Evolutionary conservation across 2,888 invertebrate genomes (phyloP), one percentile per base, ranked within the genome.

Genomic region (Anorthoa munda): DNA sequence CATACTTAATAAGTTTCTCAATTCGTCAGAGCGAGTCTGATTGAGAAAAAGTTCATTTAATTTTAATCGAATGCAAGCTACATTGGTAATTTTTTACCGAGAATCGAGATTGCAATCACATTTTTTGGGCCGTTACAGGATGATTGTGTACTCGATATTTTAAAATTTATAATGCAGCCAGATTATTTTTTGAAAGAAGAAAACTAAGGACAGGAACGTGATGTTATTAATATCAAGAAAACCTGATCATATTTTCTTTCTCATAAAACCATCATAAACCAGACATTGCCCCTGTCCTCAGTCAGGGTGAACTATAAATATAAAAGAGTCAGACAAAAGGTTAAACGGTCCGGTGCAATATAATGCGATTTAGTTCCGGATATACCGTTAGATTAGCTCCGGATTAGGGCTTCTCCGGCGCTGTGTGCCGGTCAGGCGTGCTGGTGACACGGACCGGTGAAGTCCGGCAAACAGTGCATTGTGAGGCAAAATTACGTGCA

Each of bases 301-400:
- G 63, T 78, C 85, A 79, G 66, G 75, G 80, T 77, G 58, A 76
- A 18, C 46, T 66, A 75, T 77, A 75, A 66, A 66, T 58, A 75
- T 46, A 81, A 48, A 78, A 87, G 51, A 72, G 56, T 67, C 46
- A 55, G 53, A 59, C 65, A 58, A 75, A 61, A 66, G 59, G 84
- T 75, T 73, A 81, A 83, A 82, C 72, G 75, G 11, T 80, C 53
- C 55, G 70, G 31, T 75, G 73, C 65, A 78, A 18, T 66, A 73
- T 89, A 89, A 89, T 89, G 82, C 85, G 77, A 89, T 89, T 86
- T 83, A 72, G 50, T 67, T 77, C 82, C 90, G 84, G 82, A 87
- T 85, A 83, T 84, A 83, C 61, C 68, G 64, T 66, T 75, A 83
- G 89, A 87, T 90, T 88, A 90, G 75, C 77, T 68, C n/a, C 17